A percentile compares a stretch with the other conserved stretches of the same genome.
phyloP scores from a whole-genome alignment of 2,888 invertebrate species.

The Congeria kusceri region DNA sequence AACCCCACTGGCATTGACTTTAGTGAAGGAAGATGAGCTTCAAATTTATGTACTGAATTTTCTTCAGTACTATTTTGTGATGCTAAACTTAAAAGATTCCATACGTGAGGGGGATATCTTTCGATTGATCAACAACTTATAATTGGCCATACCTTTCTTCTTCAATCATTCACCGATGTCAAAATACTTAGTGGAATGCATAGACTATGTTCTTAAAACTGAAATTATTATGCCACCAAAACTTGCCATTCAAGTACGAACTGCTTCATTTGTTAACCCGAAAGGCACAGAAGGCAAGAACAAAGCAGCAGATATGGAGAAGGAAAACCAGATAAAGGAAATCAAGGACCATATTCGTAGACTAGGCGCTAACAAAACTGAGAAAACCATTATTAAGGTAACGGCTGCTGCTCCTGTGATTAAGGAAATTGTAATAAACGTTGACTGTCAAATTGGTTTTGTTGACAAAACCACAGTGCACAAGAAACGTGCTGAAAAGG shows the following conservation, averaged over 20 bases:
- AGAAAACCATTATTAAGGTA: constrained; percentile 33
- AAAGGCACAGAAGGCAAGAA: constrained; percentile 39
- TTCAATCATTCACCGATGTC: constrained; percentile 37
- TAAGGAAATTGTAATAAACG: background rate
- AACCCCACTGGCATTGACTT: too few relatives aligned
- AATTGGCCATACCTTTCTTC: constrained; percentile 36
- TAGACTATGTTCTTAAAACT: constrained; percentile 47
- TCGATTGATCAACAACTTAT: background rate
- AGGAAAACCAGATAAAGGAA: constrained; percentile 43
- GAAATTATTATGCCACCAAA: constrained; percentile 25
- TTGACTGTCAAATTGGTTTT: constrained; percentile 5
- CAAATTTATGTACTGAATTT: background rate
- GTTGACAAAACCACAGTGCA: background rate
- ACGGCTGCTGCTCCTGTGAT: constrained; percentile 32
- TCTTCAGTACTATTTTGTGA: background rate
- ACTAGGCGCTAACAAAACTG: constrained; percentile 52
- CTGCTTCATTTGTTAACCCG: constrained; percentile 42
- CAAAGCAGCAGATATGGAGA: constrained; percentile 43
- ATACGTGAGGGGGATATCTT: background rate
- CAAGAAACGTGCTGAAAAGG: constrained; percentile 1
- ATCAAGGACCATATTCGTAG: constrained; percentile 31
- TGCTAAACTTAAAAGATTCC: background rate
- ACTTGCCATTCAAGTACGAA: constrained; percentile 13
- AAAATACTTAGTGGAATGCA: constrained; percentile 50
- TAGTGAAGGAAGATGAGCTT: too few relatives aligned